Conservation (phyloP, 2,113 vertebrate genomes). For the Stigmatopora nigra region DNA sequence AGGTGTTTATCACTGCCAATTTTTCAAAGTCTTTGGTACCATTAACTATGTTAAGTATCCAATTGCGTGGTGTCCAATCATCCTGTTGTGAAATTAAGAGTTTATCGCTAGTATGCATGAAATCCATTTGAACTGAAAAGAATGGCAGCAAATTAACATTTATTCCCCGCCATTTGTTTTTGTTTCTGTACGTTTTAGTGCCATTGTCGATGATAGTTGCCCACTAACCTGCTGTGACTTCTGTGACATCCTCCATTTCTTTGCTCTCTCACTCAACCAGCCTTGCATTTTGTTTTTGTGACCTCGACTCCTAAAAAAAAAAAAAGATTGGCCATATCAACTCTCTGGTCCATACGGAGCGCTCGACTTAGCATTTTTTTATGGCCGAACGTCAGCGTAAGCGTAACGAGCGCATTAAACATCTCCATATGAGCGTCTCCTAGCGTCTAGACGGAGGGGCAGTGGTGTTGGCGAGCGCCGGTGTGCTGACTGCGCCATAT, state of each 20-base stretch:
- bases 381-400: slow-evolving; percentile 71
- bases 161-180: no score
- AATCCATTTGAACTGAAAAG: no score
- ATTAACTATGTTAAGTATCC: no score
- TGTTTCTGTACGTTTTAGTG: no score
- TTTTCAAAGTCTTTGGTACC: no score
- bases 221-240: slow-evolving; percentile 16
- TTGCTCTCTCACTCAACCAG: slow-evolving; percentile 43
- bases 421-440: slow-evolving; percentile 68
- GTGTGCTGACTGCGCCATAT: slow-evolving; percentile 63
- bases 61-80: no score
- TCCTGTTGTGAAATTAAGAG: no score
- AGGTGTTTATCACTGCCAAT: no score
- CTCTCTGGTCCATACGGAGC: slow-evolving; percentile 58
- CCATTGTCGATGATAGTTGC: no score
- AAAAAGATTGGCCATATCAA: slow-evolving; percentile 60
- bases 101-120: no score
- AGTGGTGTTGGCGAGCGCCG: slow-evolving; percentile 55
- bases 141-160: no score
- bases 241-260: slow-evolving; percentile 44
- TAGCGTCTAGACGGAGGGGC: slow-evolving; percentile 65
- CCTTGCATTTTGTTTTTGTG: slow-evolving; percentile 32
- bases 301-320: slow-evolving; percentile 41
- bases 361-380: slow-evolving; percentile 68
- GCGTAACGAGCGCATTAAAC: slow-evolving; percentile 73